Base-by-base conservation (phyloP, 2,797 vertebrate genomes). In the Melanotaenia nigrans region DNA sequence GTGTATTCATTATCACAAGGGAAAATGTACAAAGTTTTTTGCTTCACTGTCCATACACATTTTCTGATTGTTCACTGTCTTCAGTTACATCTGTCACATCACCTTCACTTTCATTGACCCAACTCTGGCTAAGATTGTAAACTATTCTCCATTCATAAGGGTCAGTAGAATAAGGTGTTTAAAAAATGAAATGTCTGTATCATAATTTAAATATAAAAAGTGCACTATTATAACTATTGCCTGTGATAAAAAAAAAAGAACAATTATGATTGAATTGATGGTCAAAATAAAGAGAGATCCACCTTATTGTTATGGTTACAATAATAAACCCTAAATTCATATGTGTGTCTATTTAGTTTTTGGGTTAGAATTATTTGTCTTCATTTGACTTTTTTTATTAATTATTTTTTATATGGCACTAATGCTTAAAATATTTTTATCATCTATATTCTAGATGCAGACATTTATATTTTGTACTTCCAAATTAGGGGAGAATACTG, bases 201-300 rank as follows among this genome's bases (percentile, higher is more conserved):
- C 87, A 94, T 94, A 93, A 93, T 94, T 94, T 94, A 94, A 94
- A 92, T 93, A 94, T 94, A 92, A 94, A 93, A 93, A 94, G 92
- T 94, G 94, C 94, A 94, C 93, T 94, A 94, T 93, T 93, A 94
- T 93, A 93, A 93, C 93, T 94, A 93, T 93, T 94, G 94, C 93
- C 92, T 94, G 94, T 94, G 94, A 94, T 92, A 20, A 61, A 20
- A 61, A 83, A 36, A 42, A 93, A 92, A 88, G 85, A 92, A 92
- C 86, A 92, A 92, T 90, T 92, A 93, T 91, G 91, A 90, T 93
- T 94, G 91, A 93, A 92, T 88, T 92, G 92, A 93, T 93, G 93
- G 92, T 94, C 83, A 92, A 92, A 94, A 92, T 92, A 93, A 92
- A 93, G 92, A 92, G 89, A 92, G 90, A 91, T 91, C 89, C 90